Conservation (phyloP, 2,888 invertebrate genomes). For the Tridacna gigas region DNA sequence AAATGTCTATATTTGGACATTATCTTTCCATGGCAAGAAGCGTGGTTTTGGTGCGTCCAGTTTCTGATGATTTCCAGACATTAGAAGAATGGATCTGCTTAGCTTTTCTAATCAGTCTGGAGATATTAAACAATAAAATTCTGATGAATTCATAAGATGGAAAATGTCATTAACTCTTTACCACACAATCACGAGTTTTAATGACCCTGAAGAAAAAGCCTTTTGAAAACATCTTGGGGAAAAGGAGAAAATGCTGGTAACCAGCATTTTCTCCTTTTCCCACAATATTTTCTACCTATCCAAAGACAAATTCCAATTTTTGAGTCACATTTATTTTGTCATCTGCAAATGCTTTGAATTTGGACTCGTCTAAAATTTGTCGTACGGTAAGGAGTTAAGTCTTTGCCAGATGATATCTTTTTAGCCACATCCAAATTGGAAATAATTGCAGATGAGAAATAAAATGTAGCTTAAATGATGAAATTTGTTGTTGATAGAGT, state of each 20-base stretch:
- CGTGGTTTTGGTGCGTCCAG: not conserved
- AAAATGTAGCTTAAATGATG: too few species aligned
- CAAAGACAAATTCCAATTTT: not conserved
- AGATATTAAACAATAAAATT: constrained; percentile 10
- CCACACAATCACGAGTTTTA: too few species aligned
- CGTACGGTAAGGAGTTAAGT: too few species aligned
- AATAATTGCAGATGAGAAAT: too few species aligned
- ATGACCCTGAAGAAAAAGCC: not conserved
- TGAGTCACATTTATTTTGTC: too few species aligned
- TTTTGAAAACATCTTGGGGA: constrained; percentile 5
- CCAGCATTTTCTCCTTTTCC: constrained; percentile 6
- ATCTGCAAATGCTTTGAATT: too few species aligned
- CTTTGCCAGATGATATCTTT: too few species aligned
- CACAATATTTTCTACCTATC: not conserved
- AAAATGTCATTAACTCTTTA: constrained; percentile 1
- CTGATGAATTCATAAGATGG: constrained; percentile 20
- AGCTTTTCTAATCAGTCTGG: not conserved
- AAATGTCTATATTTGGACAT: too few species aligned
- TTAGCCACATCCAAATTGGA: too few species aligned
- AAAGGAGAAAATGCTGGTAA: not conserved
- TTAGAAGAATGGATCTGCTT: not conserved
- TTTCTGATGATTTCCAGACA: constrained; percentile 15
- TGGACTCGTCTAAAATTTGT: too few species aligned
- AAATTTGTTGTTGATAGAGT: too few species aligned
- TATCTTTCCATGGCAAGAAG: too few species aligned